Evolutionary conservation across 1,140 invertebrate genomes (phyloP), one percentile per base, ranked within the genome.

Genomic region (Brachionus manjavacas): DNA sequence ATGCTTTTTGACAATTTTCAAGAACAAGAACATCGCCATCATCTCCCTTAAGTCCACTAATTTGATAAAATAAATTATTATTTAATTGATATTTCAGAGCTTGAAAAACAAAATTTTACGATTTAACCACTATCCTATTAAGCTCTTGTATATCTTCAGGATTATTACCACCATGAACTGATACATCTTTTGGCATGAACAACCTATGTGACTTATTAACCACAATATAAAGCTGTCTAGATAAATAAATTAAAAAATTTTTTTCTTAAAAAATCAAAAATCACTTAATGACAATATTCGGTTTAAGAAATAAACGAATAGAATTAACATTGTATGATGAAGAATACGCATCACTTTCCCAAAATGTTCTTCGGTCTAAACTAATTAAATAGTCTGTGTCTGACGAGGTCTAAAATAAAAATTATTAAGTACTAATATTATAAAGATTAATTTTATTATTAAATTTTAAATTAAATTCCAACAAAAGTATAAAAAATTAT

Each of bases 311-410:
- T 31, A 84, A n/a, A 39, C 70, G n/a, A 23, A 74, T 85, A n/a
- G 52, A 14, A 31, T 84, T 60, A n/a, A 41, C 52, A 41, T 55
- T 74, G n/a, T 28, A 43, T 20, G 72, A 12, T 2, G 46, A 84
- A 11, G 39, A 85, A 31, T 89, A 88, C 9, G 89, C 88, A 85
- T 90, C 89, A 87, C 88, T 89, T 79, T 90, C 89, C 89, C 89
- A 90, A 84, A 86, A 89, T 1, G 89, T 89, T 39, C 88, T 87
- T 8, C 87, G 86, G 85, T 89, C 87, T 12, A 87, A 87, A 85
- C 89, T 88, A 16, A 88, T 89, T 52, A 90, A 85, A 83, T 88
- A 31, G 49, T 49, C 66, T 16, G 68, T 25, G 20, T 43, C 46
- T n/a, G 2, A 49, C 35, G 66, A 20, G 14, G 52, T 41, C 31